Percentiles rank a stretch among this genome's conserved stretches.
Evolutionary conservation across 2,113 vertebrate species (phyloP).

Genomic region (Callionymus lyra): DNA sequence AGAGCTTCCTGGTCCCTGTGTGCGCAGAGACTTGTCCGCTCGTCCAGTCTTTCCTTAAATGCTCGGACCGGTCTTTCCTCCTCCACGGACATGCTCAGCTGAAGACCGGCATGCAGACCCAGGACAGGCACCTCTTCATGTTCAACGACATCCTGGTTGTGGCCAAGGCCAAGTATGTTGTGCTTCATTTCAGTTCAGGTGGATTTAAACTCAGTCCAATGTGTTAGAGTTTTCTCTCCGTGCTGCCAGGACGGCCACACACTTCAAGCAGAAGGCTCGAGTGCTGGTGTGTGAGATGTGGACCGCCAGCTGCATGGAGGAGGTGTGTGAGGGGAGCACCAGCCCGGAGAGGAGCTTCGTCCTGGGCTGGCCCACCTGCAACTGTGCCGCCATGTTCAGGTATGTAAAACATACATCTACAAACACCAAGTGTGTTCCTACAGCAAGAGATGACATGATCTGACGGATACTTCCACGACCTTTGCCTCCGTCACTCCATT

Average conservation of each 20-base stretch:
- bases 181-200: not conserved
- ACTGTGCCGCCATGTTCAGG: slow-evolving; percentile 90
- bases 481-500: too few species aligned
- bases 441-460: too few species aligned
- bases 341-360: slow-evolving; percentile 80
- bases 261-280: slow-evolving; percentile 81
- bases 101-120: slow-evolving; percentile 61
- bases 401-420: slow-evolving; percentile 35
- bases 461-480: too few species aligned
- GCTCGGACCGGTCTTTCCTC: slow-evolving; percentile 37
- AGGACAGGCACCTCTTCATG: slow-evolving; percentile 62
- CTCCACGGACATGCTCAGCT: slow-evolving; percentile 52
- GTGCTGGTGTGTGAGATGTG: slow-evolving; percentile 83
- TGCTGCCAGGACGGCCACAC: slow-evolving; percentile 50
- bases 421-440: not conserved
- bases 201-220: too few species aligned
- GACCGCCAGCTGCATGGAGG: slow-evolving; percentile 83
- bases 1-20: slow-evolving; percentile 41
- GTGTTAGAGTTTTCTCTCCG: not conserved
- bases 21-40: slow-evolving; percentile 42
- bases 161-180: slow-evolving; percentile 58
- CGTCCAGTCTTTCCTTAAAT: slow-evolving; percentile 47
- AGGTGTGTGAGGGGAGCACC: slow-evolving; percentile 87
- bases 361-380: slow-evolving; percentile 92
- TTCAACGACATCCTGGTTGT: slow-evolving; percentile 54